Conservation (phyloP, 2,888 invertebrate species). For the Bombylius major region DNA sequence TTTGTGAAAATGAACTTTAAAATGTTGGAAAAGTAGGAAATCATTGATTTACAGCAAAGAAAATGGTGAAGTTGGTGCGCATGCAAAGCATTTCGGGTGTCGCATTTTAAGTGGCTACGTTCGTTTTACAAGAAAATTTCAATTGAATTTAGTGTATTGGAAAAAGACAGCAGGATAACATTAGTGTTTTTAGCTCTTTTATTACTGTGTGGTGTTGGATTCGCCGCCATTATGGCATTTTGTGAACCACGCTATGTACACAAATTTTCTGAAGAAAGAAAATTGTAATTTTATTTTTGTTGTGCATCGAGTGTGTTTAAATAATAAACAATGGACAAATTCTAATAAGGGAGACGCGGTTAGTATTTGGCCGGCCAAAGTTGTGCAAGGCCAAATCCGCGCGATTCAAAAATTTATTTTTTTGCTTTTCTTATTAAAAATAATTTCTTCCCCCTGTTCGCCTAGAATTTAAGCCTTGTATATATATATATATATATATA, state of each 20-base stretch:
- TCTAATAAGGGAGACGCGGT: conserved; percentile 49
- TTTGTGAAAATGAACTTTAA: conserved; percentile 29
- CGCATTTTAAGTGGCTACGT: conserved; percentile 17
- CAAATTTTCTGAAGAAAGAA: conserved; percentile 49
- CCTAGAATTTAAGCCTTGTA: neutral
- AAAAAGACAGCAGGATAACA: neutral
- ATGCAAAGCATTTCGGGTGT: conserved; percentile 18
- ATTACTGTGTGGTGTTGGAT: conserved; percentile 2
- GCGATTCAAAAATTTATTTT: conserved; percentile 4
- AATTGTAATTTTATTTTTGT: conserved; percentile 46
- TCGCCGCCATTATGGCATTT: conserved; percentile 75
- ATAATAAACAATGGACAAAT: conserved; percentile 54
- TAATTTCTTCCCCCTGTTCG: neutral
- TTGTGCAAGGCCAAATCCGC: conserved; percentile 32
- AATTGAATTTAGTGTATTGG: neutral
- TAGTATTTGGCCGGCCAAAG: conserved; percentile 55
- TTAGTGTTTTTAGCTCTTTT: neutral
- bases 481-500: too few species aligned
- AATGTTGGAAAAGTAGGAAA: conserved; percentile 24
- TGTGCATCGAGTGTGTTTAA: conserved; percentile 50
- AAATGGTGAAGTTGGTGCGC: conserved; percentile 18
- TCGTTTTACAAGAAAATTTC: conserved; percentile 8
- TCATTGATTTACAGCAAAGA: conserved; percentile 12
- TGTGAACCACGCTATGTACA: conserved; percentile 56
- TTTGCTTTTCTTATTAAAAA: conserved; percentile 6